Evolutionary conservation across 2,797 vertebrate species (phyloP), one percentile per base, ranked within the genome.

Genomic region (Lagorchestes hirsutus): DNA sequence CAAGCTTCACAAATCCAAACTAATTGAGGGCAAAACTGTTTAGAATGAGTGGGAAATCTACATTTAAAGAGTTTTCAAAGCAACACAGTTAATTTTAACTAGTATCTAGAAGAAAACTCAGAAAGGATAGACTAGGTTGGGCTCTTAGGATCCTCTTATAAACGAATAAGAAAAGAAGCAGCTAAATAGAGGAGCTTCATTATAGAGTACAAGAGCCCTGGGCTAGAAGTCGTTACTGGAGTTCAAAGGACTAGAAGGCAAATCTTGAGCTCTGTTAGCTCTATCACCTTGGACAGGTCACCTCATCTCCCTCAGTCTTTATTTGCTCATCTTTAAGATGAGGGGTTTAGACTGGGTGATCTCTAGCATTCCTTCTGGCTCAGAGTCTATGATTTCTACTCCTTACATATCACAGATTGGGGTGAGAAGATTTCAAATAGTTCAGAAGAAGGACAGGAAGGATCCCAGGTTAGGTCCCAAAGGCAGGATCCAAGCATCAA

Each of bases 81-180:
- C 56, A 31, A 46, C 31, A 46, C 31, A 52, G 59, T 96, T 96
- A 55, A 62, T 96, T 97, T 95, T 67, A 96, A 94, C 93, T 40
- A 95, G 92, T 92, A 93, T 95, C 93, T 95, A 93, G 94, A 96
- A 74, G 58, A 90, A 96, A 40, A 96, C 34, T 54, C 91, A 52
- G 95, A 92, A 9, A 29, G 6, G 0, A 55, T 29, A 55, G 54
- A 82, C 93, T 92, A 50, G 28, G 50, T 95, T 59, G 92, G 90
- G 54, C 92, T 96, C 87, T 93, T 91, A 96, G 97, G 97, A 94
- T 96, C 96, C 94, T 92, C 90, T 74, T 74, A 95, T 91, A 95
- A 96, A 98, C 93, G 90, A 97, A 54, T 56, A 93, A 93, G 54
- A 93, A 74, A 82, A 52, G 67, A 10, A 96, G 94, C 67, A 62